These are phyloP conservation scores for Baryphthengus martii DNA, from an alignment of 2,113 vertebrate genomes.

Conservation along the genomic window DNA sequence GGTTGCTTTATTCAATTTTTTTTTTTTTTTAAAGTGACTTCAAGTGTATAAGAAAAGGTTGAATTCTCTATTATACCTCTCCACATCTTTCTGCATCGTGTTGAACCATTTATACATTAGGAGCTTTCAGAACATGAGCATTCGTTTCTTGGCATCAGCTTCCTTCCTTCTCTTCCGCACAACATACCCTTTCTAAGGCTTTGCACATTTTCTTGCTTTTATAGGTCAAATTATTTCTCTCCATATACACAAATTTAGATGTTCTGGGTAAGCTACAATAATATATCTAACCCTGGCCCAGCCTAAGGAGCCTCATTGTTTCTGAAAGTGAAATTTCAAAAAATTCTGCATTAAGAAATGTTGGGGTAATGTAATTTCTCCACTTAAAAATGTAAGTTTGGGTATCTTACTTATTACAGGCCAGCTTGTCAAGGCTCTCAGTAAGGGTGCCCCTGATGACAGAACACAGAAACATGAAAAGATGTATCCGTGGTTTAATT, in stretches of 20 bases:
- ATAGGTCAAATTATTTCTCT: neutral
- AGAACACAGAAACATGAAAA: neutral
- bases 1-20: neutral
- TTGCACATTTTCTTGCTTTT: neutral
- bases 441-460: neutral
- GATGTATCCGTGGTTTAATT: neutral
- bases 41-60: neutral
- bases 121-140: neutral
- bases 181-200: neutral
- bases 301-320: fast-evolving
- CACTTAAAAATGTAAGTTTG: neutral
- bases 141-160: neutral
- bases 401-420: neutral
- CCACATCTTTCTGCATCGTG: neutral
- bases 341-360: neutral
- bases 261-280: neutral
- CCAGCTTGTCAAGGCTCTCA: neutral
- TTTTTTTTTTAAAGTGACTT: neutral
- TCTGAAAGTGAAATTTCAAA: neutral
- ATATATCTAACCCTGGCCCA: neutral
- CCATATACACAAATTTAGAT: neutral
- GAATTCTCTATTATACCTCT: neutral
- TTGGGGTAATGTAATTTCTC: neutral
- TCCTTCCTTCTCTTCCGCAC: neutral
- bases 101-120: neutral